Percentiles rank a stretch among this genome's conserved stretches.
These are phyloP conservation scores for Bombus consobrinus DNA, from an alignment of 1,140 invertebrate genomes.

Conservation along the genomic window DNA sequence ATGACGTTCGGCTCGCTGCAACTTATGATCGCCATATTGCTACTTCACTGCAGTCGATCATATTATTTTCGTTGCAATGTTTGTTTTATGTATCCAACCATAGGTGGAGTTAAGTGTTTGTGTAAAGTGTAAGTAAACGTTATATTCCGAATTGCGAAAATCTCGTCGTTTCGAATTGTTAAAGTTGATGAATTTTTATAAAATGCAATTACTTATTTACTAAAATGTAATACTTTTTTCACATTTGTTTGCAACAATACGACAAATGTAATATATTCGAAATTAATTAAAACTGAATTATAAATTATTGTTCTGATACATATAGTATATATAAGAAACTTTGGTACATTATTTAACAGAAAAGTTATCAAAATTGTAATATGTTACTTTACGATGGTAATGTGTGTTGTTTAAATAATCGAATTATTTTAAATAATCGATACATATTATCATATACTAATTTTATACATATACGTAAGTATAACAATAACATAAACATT, in stretches of 20 bases:
- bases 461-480: neutral
- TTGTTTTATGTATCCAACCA: neutral
- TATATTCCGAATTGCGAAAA: neutral
- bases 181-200: neutral
- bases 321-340: too few relatives aligned
- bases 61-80: slow-evolving; percentile 13
- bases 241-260: neutral
- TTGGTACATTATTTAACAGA: neutral
- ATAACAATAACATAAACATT: neutral
- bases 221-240: neutral
- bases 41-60: slow-evolving; percentile 48
- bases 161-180: neutral
- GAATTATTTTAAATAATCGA: neutral
- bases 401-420: neutral
- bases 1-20: slow-evolving; percentile 29
- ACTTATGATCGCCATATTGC: slow-evolving; percentile 48
- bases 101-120: slow-evolving; percentile 23
- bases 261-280: too few relatives aligned
- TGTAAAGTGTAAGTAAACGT: neutral
- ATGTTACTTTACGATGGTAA: neutral
- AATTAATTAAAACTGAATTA: neutral
- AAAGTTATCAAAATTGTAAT: neutral
- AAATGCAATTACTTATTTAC: neutral
- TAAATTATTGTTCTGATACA: neutral
- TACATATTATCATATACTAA: neutral